A percentile compares a stretch with the other conserved stretches of the same genome.
These are phyloP conservation scores for Euphonia xanthogaster DNA, from an alignment of 2,797 vertebrate genomes.

Conservation along the genomic window DNA sequence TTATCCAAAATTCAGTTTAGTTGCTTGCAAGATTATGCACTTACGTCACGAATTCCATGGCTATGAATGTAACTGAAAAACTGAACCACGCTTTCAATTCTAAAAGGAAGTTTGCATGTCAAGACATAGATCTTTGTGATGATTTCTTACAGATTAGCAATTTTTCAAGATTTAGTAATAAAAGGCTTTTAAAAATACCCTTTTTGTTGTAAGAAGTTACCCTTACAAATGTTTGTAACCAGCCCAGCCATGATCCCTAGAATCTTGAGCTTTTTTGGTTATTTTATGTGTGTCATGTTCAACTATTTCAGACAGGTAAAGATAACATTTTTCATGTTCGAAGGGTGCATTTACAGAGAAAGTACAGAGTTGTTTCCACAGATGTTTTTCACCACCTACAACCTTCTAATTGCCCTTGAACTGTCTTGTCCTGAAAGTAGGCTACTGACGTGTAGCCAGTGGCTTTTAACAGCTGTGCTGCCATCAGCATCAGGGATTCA, in stretches of 20 bases:
- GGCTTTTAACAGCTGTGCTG: slow-evolving; percentile 8
- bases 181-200: neutral
- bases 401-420: neutral
- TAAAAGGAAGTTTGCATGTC: neutral
- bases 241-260: neutral
- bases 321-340: neutral
- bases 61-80: neutral
- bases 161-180: neutral
- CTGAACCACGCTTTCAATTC: neutral
- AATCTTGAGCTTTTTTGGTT: neutral
- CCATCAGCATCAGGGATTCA: neutral
- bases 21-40: neutral
- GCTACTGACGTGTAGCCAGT: neutral
- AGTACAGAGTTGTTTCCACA: neutral
- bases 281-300: neutral
- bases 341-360: neutral
- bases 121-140: neutral
- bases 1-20: neutral
- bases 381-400: neutral
- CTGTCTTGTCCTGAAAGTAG: neutral
- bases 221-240: neutral
- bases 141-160: neutral
- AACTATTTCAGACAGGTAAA: neutral
- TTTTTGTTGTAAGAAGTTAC: neutral
- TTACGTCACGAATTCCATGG: neutral